These are phyloP conservation scores for Poliocrania exsul DNA, from an alignment of 2,797 vertebrate genomes.

Conservation along the genomic window DNA sequence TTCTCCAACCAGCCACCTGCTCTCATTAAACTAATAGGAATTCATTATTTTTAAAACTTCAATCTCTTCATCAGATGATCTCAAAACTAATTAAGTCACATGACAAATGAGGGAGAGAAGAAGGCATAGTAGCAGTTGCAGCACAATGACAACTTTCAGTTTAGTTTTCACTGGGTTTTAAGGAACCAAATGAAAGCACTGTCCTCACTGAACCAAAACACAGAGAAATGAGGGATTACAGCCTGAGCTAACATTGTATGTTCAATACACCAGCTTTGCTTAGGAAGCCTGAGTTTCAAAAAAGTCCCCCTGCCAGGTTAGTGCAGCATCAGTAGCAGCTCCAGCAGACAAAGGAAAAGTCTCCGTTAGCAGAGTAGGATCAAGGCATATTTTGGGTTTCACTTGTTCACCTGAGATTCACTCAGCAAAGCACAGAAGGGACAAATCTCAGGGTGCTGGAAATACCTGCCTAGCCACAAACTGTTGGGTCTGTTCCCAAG, in stretches of 20 bases:
- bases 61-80: neutral
- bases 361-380: neutral
- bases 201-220: neutral
- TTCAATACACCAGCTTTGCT: neutral
- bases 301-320: neutral
- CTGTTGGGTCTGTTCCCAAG: neutral
- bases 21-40: neutral
- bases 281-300: neutral
- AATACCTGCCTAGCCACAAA: neutral
- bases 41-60: neutral
- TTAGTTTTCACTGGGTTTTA: neutral
- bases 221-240: neutral
- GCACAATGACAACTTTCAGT: neutral
- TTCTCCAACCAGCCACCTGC: neutral
- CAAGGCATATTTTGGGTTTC: neutral
- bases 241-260: fast-evolving
- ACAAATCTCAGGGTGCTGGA: neutral
- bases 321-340: neutral
- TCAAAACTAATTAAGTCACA: neutral
- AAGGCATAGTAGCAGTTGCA: neutral
- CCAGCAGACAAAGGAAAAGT: neutral
- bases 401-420: neutral
- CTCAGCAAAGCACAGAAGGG: neutral
- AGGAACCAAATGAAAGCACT: neutral
- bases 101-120: neutral